phyloP scores from a whole-genome alignment of 2,113 vertebrate species.

The Zonotrichia leucophrys region DNA sequence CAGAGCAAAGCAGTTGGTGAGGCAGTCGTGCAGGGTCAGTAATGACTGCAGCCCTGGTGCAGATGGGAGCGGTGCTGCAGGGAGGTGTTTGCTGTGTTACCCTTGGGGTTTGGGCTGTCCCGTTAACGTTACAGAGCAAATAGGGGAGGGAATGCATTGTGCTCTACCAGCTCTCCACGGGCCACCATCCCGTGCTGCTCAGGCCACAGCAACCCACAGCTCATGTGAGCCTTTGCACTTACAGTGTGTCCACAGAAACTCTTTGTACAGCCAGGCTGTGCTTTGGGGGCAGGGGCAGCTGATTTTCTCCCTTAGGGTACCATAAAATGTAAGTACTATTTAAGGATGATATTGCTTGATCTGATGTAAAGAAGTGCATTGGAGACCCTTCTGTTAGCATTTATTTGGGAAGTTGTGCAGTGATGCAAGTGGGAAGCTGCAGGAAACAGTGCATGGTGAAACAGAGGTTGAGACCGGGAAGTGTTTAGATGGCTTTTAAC shows the following conservation, averaged over 20 bases:
- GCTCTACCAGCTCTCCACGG: fast-evolving
- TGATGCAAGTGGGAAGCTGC: background rate
- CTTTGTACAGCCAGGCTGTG: fast-evolving
- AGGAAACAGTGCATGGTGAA: background rate
- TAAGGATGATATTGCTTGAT: background rate
- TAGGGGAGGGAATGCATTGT: fast-evolving
- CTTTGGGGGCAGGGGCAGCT: background rate
- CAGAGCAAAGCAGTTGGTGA: background rate
- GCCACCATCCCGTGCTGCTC: background rate
- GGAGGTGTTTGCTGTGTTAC: fast-evolving
- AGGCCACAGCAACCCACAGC: background rate
- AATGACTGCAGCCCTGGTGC: background rate
- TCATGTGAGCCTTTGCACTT: background rate
- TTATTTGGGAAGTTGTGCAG: background rate
- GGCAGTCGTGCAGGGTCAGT: background rate
- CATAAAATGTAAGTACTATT: background rate
- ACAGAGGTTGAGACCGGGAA: background rate
- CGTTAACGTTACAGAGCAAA: background rate
- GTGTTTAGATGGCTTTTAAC: background rate
- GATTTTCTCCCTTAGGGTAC: background rate
- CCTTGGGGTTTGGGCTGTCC: background rate
- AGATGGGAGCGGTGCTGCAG: background rate
- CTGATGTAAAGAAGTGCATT: background rate
- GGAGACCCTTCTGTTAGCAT: background rate
- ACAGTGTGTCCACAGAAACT: fast-evolving